Base-by-base conservation (phyloP, 2,888 invertebrate genomes). In the Perithous albicinctus region DNA sequence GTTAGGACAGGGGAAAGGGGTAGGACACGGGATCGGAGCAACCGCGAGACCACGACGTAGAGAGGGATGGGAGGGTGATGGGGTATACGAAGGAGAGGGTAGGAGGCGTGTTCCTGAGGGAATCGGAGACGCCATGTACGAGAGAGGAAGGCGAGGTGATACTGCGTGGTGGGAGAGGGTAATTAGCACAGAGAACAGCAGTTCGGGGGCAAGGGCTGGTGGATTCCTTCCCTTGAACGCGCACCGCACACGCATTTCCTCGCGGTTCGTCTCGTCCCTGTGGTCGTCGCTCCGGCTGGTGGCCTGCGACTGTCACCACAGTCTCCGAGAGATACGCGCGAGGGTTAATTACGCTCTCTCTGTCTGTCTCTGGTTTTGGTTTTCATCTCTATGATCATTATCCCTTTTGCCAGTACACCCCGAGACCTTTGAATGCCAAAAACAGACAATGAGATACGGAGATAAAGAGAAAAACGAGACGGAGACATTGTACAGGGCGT, bases 311-410 rank as follows among this genome's bases (percentile, higher is more conserved):
- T 72, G 72, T 85, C 83, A 78, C 43, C 75, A 59, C 35, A 75
- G 64, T 48, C 72, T 76, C 54, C 38, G 70, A 70, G 70, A 70
- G 46, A 70, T 79, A 26, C 72, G 69, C 46, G 43, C 61, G 18
- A 59, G 56, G 75, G 78, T 84, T 87, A 86, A 87, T 87, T 85
- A 85, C 76, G 82, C 59, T 67, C 46, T 51, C 76, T 43, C 74
- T 35, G 59, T 66, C 38, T n/a, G n/a, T n/a, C n/a, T n/a, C 10
- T 32, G 43, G 23, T 72, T 59, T 72, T 46, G 43, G 64, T 56
- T 72, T 64, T 64, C 70, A 70, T 38, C 70, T 35, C 61, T 32
- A 63, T 26, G 46, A 72, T 64, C 35, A 35, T 70, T 56, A 64
- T 64, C 69, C 72, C 78, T 78, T 69, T 79, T 46, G 73, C 66